These are phyloP conservation scores for Ochotona curzoniae DNA, from an alignment of 2,113 vertebrate genomes.

Conservation along the genomic window DNA sequence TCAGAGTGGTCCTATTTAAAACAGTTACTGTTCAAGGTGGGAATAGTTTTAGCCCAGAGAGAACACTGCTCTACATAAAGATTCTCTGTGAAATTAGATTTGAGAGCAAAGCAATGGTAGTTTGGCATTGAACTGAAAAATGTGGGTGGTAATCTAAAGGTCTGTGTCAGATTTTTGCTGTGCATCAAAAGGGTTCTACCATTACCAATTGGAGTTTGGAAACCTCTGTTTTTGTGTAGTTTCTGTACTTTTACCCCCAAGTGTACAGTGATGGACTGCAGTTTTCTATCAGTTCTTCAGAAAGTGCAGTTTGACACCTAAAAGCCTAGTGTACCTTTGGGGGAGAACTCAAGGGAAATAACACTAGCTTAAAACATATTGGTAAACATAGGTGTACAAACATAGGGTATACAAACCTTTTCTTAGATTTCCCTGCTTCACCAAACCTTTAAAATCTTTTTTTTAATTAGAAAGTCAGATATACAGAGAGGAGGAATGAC, in stretches of 20 bases:
- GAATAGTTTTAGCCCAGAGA: conserved; percentile 4
- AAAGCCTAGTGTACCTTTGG: conserved; percentile 34
- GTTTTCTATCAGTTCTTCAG: neutral
- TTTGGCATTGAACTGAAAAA: conserved; percentile 27
- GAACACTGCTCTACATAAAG: conserved; percentile 7
- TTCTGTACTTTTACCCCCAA: conserved; percentile 38
- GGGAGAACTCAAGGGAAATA: conserved; percentile 31
- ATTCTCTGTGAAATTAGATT: conserved; percentile 55
- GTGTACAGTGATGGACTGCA: neutral
- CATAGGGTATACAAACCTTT: no score
- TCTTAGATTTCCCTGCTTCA: neutral
- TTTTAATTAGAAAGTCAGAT: no score
- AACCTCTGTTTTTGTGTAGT: conserved; percentile 7
- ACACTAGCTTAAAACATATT: neutral
- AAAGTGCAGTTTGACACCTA: neutral
- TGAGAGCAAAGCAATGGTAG: conserved; percentile 40
- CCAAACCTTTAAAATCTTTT: neutral
- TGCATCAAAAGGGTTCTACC: neutral
- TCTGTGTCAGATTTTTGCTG: conserved; percentile 10
- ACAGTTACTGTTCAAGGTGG: conserved; percentile 30
- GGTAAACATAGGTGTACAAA: no score
- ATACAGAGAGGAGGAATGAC: no score
- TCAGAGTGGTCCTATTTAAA: conserved; percentile 48
- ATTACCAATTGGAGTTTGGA: conserved; percentile 10
- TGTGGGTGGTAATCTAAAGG: neutral